A percentile compares a stretch with the other conserved stretches of the same genome.
These are phyloP conservation scores for Onychostruthus taczanowskii DNA, from an alignment of 2,113 vertebrate genomes.

Conservation along the genomic window DNA sequence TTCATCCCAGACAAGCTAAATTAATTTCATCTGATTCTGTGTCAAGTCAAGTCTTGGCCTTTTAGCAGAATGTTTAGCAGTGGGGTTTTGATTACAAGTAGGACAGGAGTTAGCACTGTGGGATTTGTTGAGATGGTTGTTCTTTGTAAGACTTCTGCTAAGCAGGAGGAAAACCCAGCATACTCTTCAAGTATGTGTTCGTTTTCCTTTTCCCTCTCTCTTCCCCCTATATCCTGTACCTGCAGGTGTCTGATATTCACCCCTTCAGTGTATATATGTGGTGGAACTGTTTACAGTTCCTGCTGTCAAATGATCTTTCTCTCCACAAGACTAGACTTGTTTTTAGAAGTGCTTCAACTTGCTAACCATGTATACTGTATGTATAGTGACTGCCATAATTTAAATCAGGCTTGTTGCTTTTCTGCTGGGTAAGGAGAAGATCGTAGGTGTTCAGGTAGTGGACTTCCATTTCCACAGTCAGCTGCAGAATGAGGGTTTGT, in stretches of 20 bases:
- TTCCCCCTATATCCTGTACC: background rate
- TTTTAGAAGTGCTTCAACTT: background rate
- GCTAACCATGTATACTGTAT: fast-evolving
- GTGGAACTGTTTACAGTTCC: background rate
- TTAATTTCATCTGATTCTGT: background rate
- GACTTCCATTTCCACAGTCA: background rate
- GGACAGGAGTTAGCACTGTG: background rate
- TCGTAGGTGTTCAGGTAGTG: background rate
- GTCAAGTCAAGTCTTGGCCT: background rate
- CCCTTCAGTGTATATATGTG: background rate
- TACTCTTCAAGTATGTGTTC: background rate
- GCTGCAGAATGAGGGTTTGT: background rate
- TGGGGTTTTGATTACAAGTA: background rate
- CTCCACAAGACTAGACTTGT: background rate
- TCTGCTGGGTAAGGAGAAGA: background rate
- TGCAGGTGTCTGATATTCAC: background rate
- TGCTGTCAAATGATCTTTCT: background rate
- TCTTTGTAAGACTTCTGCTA: background rate
- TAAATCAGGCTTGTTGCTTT: background rate
- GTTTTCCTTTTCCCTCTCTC: background rate
- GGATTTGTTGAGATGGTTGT: background rate
- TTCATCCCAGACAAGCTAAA: background rate
- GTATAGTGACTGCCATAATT: background rate
- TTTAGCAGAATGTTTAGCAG: background rate
- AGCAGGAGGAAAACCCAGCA: background rate